Conservation (phyloP, 35 echinoderm and acorn worm genomes). For the Ophioderma brevispina region DNA sequence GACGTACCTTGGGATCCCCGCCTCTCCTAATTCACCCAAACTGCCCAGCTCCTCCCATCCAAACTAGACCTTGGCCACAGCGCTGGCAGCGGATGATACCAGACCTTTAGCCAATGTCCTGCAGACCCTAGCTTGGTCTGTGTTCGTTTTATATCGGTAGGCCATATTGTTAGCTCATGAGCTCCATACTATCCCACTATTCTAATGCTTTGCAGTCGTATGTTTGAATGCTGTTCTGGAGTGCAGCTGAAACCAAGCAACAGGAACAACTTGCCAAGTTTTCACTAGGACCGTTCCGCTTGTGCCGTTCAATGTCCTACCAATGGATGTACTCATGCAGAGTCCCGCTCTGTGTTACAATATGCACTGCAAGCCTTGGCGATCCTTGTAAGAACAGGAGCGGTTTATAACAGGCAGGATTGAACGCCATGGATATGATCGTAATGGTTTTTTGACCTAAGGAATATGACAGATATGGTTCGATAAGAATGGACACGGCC, state of each 20-base stretch:
- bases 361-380: slow-evolving; percentile 73
- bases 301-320: slow-evolving; percentile 76
- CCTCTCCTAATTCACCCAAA: slow-evolving; percentile 42
- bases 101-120: slow-evolving; percentile 63
- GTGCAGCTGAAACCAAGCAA: slow-evolving; percentile 65
- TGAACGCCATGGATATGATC: slow-evolving; percentile 78
- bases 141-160: slow-evolving; percentile 82
- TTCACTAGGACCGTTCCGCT: slow-evolving; percentile 60
- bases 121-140: slow-evolving; percentile 78
- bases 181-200: slow-evolving; percentile 91
- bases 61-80: slow-evolving; percentile 87
- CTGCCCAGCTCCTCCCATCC: slow-evolving; percentile 66
- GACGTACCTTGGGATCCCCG: slow-evolving; percentile 71
- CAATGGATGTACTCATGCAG: slow-evolving; percentile 69
- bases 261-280: slow-evolving; percentile 46
- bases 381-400: slow-evolving; percentile 83
- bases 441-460: slow-evolving; percentile 92
- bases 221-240: slow-evolving; percentile 91
- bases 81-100: slow-evolving; percentile 66
- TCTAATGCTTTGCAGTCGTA: slow-evolving; percentile 90
- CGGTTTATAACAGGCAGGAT: slow-evolving; percentile 63
- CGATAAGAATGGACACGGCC: too few relatives aligned
- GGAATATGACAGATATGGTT: too few relatives aligned
- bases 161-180: slow-evolving; percentile 76
- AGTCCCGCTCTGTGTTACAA: slow-evolving; percentile 77